A percentile compares a stretch with the other conserved stretches of the same genome.
phyloP scores from a whole-genome alignment of 2,797 vertebrate species.

The Vultur gryphus region DNA sequence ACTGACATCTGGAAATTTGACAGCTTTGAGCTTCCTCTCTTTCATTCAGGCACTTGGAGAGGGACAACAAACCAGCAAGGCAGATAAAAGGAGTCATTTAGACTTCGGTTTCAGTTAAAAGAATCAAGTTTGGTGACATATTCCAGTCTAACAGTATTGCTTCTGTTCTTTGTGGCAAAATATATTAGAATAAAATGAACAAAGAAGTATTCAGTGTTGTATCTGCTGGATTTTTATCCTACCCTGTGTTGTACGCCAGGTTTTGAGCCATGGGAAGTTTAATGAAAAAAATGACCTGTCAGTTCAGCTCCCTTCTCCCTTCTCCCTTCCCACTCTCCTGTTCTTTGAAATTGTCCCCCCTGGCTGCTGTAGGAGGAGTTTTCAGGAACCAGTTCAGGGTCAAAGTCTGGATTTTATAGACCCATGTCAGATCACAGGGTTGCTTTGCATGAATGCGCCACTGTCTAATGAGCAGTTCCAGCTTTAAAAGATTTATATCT shows the following conservation, averaged over 20 bases:
- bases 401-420: constrained; percentile 11
- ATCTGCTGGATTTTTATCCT: constrained; percentile 22
- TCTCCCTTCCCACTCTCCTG: not conserved
- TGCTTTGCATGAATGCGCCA: not conserved
- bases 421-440: not conserved
- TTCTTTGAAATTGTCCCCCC: not conserved
- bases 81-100: constrained; percentile 80
- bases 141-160: constrained; percentile 54
- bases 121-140: constrained; percentile 74
- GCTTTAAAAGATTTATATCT: not conserved
- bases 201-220: constrained; percentile 42
- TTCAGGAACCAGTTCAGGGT: not conserved
- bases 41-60: constrained; percentile 63
- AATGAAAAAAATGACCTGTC: constrained; percentile 10
- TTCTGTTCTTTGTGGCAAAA: constrained; percentile 58
- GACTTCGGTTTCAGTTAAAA: constrained; percentile 76
- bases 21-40: constrained; percentile 64
- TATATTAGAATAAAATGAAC: constrained; percentile 42
- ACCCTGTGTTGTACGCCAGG: not conserved
- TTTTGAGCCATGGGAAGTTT: not conserved
- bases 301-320: not conserved
- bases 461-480: not conserved
- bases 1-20: constrained; percentile 75
- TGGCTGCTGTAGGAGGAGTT: not conserved
- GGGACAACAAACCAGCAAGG: constrained; percentile 47